phyloP scores from a whole-genome alignment of 2,797 vertebrate genomes.

The Brachyrhaphis roseni region DNA sequence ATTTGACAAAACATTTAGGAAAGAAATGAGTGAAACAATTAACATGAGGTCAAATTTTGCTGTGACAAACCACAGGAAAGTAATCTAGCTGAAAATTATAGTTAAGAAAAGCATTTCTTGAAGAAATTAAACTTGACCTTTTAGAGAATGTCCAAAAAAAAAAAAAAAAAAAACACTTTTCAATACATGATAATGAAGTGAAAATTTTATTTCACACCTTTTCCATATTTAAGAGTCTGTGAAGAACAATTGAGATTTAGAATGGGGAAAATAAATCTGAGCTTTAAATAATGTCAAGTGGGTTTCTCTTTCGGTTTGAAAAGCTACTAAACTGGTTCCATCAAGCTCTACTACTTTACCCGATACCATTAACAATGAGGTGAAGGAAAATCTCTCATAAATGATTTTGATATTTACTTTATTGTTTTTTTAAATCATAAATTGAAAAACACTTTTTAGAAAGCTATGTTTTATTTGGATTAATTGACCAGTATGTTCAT shows the following conservation, averaged over 20 bases:
- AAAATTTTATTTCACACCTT: not conserved
- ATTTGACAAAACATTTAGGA: not conserved
- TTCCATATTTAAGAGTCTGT: not conserved
- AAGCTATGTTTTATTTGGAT: not conserved
- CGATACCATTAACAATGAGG: too few relatives aligned
- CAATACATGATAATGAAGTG: not conserved
- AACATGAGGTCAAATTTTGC: not conserved
- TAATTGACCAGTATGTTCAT: not conserved
- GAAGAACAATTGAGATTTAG: not conserved
- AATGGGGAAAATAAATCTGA: not conserved
- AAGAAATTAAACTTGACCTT: not conserved
- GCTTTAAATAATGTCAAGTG: not conserved
- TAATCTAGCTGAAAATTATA: not conserved
- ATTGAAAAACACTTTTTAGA: not conserved
- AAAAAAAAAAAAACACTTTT: not conserved
- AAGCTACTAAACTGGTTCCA: not conserved
- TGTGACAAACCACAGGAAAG: not conserved
- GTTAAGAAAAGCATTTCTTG: not conserved
- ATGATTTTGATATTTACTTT: not conserved
- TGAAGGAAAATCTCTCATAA: not conserved
- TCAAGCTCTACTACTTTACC: not conserved
- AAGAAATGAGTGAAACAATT: not conserved
- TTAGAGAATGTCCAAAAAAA: not conserved
- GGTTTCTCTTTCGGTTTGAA: constrained; percentile 6
- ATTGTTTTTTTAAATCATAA: not conserved